Conservation (phyloP, 1,140 invertebrate species). For the Pseudomyrmex flavicornis region DNA sequence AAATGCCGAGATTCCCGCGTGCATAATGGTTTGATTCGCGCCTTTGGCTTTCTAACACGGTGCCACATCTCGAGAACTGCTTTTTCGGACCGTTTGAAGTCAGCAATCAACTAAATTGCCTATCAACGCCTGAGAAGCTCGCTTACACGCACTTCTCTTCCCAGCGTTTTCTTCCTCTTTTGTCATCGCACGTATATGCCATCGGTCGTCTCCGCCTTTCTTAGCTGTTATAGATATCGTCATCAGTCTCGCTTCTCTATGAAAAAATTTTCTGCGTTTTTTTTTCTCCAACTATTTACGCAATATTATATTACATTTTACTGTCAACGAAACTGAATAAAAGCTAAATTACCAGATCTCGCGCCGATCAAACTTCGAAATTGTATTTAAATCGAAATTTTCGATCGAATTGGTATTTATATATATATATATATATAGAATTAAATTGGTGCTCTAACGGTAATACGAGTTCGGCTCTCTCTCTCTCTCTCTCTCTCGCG, state of each 20-base stretch:
- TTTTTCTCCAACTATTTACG: background rate
- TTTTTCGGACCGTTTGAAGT: conserved; percentile 82
- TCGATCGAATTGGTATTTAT: conserved; percentile 36
- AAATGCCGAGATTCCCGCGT: conserved; percentile 47
- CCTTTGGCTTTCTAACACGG: conserved; percentile 35
- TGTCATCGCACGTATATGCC: conserved; percentile 39
- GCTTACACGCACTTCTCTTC: conserved; percentile 63
- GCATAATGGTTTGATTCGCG: conserved; percentile 42
- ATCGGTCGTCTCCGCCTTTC: conserved; percentile 19
- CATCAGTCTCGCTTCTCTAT: conserved; percentile 18
- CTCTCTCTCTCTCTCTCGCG: conserved; percentile 47
- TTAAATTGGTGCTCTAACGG: conserved; percentile 48
- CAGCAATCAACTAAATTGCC: conserved; percentile 85
- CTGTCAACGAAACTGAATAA: background rate
- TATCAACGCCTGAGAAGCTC: conserved; percentile 81
- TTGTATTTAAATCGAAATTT: conserved; percentile 27
- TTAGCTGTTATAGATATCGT: conserved; percentile 35
- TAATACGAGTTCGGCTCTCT: conserved; percentile 13
- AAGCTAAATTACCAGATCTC: background rate
- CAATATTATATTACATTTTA: background rate
- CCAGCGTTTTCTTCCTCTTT: conserved; percentile 60
- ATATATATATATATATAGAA: no score
- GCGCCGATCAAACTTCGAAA: background rate
- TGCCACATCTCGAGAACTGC: conserved; percentile 38
- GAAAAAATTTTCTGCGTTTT: background rate